phyloP scores from a whole-genome alignment of 2,888 invertebrate species.

The Drosophila leonis region DNA sequence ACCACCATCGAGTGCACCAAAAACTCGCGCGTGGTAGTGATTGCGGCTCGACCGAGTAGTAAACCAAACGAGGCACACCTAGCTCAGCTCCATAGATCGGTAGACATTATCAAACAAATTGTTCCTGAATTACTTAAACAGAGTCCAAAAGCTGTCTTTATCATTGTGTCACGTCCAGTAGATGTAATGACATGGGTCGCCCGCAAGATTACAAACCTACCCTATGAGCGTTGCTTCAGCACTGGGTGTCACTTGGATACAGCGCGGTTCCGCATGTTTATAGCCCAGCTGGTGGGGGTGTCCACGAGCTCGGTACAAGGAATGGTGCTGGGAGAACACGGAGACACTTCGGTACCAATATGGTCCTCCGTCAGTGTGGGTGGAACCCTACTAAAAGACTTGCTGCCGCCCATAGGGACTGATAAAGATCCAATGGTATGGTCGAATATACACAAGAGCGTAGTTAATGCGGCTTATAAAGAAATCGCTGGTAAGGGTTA shows the following conservation, averaged over 20 bases:
- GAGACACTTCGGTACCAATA: conserved; percentile 1
- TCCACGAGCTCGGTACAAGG: conserved; percentile 1
- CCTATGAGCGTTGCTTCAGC: conserved; percentile 7
- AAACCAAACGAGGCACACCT: conserved; percentile 91
- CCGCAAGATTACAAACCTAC: neutral
- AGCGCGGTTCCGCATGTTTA: neutral
- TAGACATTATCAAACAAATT: conserved; percentile 91
- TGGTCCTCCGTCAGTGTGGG: conserved; percentile 10
- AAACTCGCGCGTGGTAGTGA: conserved; percentile 92
- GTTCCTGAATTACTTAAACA: conserved; percentile 87
- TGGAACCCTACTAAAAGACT: neutral
- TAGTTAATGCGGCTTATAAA: neutral
- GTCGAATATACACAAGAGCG: conserved; percentile 1
- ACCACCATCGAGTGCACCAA: conserved; percentile 90
- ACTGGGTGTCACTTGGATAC: conserved; percentile 6
- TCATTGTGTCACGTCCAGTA: neutral
- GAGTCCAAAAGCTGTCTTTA: conserved; percentile 2
- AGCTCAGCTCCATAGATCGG: conserved; percentile 92
- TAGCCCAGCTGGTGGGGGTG: neutral
- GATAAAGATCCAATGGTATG: conserved; percentile 1
- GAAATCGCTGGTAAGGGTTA: conserved; percentile 4
- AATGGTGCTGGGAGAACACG: neutral
- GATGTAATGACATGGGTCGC: conserved; percentile 4
- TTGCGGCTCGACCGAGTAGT: conserved; percentile 95
- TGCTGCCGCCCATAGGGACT: conserved; percentile 2